phyloP scores from a whole-genome alignment of 35 echinoderm and acorn worm species.

The Lytechinus pictus region DNA sequence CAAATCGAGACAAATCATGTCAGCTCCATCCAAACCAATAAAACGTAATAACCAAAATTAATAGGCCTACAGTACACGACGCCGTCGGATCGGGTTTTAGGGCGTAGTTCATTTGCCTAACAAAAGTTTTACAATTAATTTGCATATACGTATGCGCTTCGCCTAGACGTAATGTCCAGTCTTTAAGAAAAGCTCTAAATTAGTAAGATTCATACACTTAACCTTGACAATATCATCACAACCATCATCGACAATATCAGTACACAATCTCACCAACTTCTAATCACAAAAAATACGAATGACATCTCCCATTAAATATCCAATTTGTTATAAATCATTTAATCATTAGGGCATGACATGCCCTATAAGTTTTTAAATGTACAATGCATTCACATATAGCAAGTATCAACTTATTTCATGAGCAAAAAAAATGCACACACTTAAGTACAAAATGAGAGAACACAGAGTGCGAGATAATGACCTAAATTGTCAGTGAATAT shows the following conservation, averaged over 20 bases:
- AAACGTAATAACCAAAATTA: too few relatives aligned
- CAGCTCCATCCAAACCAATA: too few relatives aligned
- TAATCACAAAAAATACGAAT: neutral
- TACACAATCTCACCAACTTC: neutral
- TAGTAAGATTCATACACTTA: too few relatives aligned
- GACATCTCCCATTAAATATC: neutral
- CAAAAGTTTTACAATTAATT: too few relatives aligned
- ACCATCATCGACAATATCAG: neutral
- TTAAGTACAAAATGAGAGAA: conserved; percentile 25
- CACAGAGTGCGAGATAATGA: neutral
- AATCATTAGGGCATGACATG: neutral
- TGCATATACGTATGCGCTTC: too few relatives aligned
- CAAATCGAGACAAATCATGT: too few relatives aligned
- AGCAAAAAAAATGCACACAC: conserved; percentile 39
- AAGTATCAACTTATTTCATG: neutral
- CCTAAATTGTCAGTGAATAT: neutral
- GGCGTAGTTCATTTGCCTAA: too few relatives aligned
- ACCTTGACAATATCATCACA: neutral
- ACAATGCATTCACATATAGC: neutral
- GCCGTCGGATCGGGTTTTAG: too few relatives aligned
- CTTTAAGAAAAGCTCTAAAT: too few relatives aligned
- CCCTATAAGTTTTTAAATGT: conserved; percentile 12
- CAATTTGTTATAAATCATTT: conserved; percentile 40
- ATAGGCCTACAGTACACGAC: too few relatives aligned
- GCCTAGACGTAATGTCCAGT: too few relatives aligned